Percentiles rank a stretch among this genome's conserved stretches.
phyloP scores from a whole-genome alignment of 1,140 invertebrate species.

The Metaphire vulgaris region DNA sequence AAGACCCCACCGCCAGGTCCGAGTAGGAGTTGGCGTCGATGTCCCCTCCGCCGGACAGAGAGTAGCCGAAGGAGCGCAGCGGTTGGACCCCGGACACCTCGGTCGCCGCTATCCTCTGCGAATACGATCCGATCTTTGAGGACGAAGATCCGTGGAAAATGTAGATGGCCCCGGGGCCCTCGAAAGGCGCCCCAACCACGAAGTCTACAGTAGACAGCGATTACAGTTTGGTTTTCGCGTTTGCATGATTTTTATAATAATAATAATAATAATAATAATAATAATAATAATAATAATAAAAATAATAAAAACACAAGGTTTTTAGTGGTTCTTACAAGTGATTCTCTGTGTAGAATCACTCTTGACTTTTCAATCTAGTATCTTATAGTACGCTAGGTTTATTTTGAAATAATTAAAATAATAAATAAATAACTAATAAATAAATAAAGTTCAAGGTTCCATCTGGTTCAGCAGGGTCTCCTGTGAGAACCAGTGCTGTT shows the following conservation, averaged over 20 bases:
- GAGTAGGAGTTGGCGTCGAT: conserved; percentile 49
- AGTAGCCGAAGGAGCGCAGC: conserved; percentile 43
- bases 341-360: no score
- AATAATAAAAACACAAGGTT: background rate
- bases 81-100: conserved; percentile 31
- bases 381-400: no score
- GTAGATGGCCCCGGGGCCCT: conserved; percentile 76
- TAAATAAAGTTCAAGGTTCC: no score
- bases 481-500: no score
- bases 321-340: background rate
- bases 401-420: background rate
- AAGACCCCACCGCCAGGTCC: conserved; percentile 49
- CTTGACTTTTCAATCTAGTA: no score
- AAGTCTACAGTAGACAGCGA: conserved; percentile 62
- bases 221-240: background rate
- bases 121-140: conserved; percentile 42
- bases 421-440: background rate
- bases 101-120: conserved; percentile 41
- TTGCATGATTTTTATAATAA: background rate
- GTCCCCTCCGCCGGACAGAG: conserved; percentile 59
- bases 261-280: conserved; percentile 4
- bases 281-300: background rate
- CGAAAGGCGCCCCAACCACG: conserved; percentile 92
- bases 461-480: no score
- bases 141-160: conserved; percentile 77